Evolutionary conservation across 2,797 vertebrate genomes (phyloP).

Genomic region (Rhynchonycteris naso): DNA sequence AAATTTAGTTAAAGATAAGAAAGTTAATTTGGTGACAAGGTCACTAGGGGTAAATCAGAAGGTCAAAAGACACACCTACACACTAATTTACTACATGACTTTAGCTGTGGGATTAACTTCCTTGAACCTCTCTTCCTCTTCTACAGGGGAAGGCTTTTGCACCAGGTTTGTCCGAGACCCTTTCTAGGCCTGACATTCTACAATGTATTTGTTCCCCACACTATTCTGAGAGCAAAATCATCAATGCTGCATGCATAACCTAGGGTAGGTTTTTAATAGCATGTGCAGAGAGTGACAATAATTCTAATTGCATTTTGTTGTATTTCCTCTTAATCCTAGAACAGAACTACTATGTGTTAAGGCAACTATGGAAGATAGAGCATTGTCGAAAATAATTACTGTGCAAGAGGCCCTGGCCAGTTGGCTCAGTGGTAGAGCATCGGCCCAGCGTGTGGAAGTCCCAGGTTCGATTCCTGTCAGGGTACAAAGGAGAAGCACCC

Average conservation of each 20-base stretch:
- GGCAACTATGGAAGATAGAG: not conserved
- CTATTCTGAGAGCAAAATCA: not conserved
- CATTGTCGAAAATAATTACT: not conserved
- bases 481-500: too few relatives aligned
- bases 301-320: constrained; percentile 12
- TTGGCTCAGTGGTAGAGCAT: too few relatives aligned
- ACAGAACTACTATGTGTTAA: not conserved
- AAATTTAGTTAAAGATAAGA: not conserved
- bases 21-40: not conserved
- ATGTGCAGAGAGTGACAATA: not conserved
- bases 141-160: not conserved
- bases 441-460: too few relatives aligned
- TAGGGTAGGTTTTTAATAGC: not conserved
- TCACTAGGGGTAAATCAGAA: too few relatives aligned
- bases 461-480: too few relatives aligned
- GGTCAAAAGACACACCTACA: not conserved
- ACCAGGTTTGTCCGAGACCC: not conserved
- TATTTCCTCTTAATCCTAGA: constrained; percentile 35
- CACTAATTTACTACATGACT: not conserved
- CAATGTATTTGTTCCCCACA: not conserved
- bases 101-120: too few relatives aligned
- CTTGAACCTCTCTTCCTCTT: not conserved
- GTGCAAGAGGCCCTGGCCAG: not conserved
- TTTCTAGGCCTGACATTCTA: not conserved
- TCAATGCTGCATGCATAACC: not conserved